Evolutionary conservation across 2,888 invertebrate species (phyloP).

Genomic region (Papilio protenor): DNA sequence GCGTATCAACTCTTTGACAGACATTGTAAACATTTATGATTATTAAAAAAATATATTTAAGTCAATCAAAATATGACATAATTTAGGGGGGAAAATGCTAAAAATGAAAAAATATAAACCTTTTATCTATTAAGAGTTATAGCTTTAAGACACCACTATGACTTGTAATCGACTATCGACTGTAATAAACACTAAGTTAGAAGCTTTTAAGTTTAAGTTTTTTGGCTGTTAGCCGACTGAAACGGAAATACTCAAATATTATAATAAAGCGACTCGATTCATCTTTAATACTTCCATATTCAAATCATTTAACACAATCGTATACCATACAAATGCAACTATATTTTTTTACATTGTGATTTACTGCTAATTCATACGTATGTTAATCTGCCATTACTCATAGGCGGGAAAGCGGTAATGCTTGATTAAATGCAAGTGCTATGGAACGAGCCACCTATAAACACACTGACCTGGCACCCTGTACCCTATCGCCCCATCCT

Average conservation of each 20-base stretch:
- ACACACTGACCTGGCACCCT: constrained; percentile 74
- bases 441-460: constrained; percentile 68
- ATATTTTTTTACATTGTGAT: constrained; percentile 51
- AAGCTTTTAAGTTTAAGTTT: too few relatives aligned
- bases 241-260: background rate
- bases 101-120: too few relatives aligned
- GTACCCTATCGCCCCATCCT: constrained; percentile 51
- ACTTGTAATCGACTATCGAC: too few relatives aligned
- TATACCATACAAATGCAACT: constrained; percentile 32
- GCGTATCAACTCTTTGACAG: constrained; percentile 43
- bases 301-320: background rate
- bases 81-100: too few relatives aligned
- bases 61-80: background rate
- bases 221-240: too few relatives aligned
- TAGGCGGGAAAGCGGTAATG: constrained; percentile 58
- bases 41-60: constrained; percentile 46
- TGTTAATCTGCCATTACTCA: constrained; percentile 37
- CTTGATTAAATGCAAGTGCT: constrained; percentile 64
- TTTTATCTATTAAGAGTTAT: too few relatives aligned
- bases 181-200: too few relatives aligned
- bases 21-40: background rate
- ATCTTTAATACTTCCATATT: background rate
- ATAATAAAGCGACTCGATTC: background rate
- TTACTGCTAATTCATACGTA: constrained; percentile 51
- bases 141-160: too few relatives aligned